phyloP scores from a whole-genome alignment of 2,888 invertebrate species.

The Luperina testacea region DNA sequence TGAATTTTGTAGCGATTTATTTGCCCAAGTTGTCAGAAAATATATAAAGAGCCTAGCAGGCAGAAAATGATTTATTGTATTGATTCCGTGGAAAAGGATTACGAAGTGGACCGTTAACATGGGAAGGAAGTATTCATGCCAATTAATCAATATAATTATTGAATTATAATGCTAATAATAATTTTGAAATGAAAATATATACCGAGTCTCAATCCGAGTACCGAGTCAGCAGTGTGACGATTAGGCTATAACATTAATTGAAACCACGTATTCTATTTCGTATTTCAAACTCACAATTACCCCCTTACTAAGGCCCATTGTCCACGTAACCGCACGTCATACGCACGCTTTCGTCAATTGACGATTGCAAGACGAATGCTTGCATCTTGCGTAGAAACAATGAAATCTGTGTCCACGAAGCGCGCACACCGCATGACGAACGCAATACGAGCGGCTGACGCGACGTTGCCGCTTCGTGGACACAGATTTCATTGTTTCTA shows the following conservation, averaged over 20 bases:
- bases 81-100: background rate
- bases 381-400: too few relatives aligned
- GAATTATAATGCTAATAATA: background rate
- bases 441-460: too few relatives aligned
- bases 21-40: constrained; percentile 17
- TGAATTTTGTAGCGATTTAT: constrained; percentile 4
- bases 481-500: too few relatives aligned
- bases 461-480: too few relatives aligned
- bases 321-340: too few relatives aligned
- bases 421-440: too few relatives aligned
- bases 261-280: background rate
- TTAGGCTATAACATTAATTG: background rate
- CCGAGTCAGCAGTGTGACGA: background rate
- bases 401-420: too few relatives aligned
- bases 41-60: background rate
- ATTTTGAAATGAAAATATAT: background rate
- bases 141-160: background rate
- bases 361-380: too few relatives aligned
- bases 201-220: background rate
- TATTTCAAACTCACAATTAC: background rate
- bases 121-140: background rate
- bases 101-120: background rate
- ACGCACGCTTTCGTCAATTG: too few relatives aligned
- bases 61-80: background rate
- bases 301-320: too few relatives aligned